Base-by-base conservation (phyloP, 2,797 vertebrate species). In the Anguilla marmorata region DNA sequence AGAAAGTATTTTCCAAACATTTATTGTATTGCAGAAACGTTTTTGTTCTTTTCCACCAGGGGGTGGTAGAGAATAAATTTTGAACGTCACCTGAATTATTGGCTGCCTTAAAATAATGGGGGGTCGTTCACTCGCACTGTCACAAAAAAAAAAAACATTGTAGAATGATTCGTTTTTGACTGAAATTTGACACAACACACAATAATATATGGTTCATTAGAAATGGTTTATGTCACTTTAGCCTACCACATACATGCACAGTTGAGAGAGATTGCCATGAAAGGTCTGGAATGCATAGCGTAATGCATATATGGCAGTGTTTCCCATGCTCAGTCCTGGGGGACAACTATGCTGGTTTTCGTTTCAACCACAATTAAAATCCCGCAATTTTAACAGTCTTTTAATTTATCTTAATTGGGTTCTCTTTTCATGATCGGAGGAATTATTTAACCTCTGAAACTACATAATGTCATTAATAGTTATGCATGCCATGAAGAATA, bases 41-140 rank as follows among this genome's bases (percentile, higher is more conserved):
- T 24, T 19, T 60, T n/a, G 52, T 21, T 16, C 11, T 30, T 60
- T 45, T 2, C 74, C 90, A 88, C 84, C 24, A 86, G 89, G 79
- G 83, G 89, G 89, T 63, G 88, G 37, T 54, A 86, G 50, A 85
- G n/a, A 48, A 16, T 86, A 1, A 87, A 21, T 52, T 83, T 60
- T 82, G 33, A 84, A 86, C 19, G 5, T 48, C 33, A 72, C 16
- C 41, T 6, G 19, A 58, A 41, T 45, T 48, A 11, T 33, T 66
- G 37, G 12, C 74, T 56, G 30, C 74, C 41, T 79, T 21, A 85
- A 56, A 1, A 19, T 50, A 24, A 21, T 54, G 37, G 1, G 74
- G 37, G 3, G 69, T 33, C 41, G 24, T 50, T 45, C 19, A 21
- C 37, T 1, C 19, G 7, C 11, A 8, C 7, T 45, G 76, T 48